These are phyloP conservation scores for Leucosticte australis DNA, from an alignment of 2,113 vertebrate genomes.

Conservation along the genomic window DNA sequence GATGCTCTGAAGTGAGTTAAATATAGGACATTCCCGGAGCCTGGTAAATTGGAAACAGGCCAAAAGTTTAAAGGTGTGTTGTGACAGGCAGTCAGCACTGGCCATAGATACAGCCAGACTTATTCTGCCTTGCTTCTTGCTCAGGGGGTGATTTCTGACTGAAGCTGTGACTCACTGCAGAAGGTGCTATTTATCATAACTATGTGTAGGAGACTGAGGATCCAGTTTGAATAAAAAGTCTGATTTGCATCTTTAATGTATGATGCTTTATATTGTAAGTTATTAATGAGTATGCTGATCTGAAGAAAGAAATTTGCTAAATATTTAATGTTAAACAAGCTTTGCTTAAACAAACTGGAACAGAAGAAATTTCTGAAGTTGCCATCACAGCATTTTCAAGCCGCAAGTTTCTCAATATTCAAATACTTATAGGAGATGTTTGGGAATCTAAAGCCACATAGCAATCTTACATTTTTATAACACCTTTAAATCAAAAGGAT, in stretches of 20 bases:
- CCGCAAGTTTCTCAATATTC: constrained; percentile 45
- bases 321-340: constrained; percentile 72
- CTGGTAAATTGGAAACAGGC: neutral
- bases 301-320: constrained; percentile 64
- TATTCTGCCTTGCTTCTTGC: neutral
- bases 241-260: constrained; percentile 51
- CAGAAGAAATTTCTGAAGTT: constrained; percentile 49
- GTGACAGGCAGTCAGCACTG: neutral
- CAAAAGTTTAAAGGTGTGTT: neutral
- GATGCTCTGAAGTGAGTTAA: neutral
- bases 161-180: constrained; percentile 6
- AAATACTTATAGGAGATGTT: neutral
- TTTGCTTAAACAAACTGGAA: constrained; percentile 64
- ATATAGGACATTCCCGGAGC: neutral
- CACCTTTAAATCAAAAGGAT: constrained; percentile 8
- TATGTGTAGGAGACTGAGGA: neutral
- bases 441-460: constrained; percentile 23
- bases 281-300: constrained; percentile 68
- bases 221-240: constrained; percentile 48
- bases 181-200: constrained; percentile 35
- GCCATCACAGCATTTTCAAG: constrained; percentile 5
- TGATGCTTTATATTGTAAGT: constrained; percentile 61
- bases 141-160: neutral
- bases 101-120: neutral
- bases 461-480: neutral